A percentile compares a stretch with the other conserved stretches of the same genome.
phyloP scores from a whole-genome alignment of 2,113 vertebrate species.

The Petromus typicus region DNA sequence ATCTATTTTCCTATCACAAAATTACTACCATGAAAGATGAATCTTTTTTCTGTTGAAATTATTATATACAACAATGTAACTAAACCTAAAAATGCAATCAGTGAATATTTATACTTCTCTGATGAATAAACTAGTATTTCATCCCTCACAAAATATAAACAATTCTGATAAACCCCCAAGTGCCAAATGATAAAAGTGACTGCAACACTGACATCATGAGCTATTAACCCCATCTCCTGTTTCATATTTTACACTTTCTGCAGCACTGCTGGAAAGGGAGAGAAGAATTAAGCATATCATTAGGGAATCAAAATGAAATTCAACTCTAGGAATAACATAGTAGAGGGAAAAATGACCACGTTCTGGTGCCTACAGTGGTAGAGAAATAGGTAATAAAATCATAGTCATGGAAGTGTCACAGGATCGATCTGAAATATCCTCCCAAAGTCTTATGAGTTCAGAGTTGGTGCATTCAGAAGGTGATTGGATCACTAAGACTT shows the following conservation, averaged over 20 bases:
- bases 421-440: not conserved
- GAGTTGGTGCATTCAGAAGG: not conserved
- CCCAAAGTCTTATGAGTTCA: not conserved
- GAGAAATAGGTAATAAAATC: not conserved
- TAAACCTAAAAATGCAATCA: constrained; percentile 6
- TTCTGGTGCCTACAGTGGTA: not conserved
- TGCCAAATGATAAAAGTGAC: not conserved
- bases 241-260: constrained; percentile 1
- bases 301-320: constrained; percentile 8
- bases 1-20: constrained; percentile 31
- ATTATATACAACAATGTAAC: not conserved
- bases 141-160: not conserved
- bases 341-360: not conserved
- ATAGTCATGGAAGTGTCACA: not conserved
- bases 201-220: not conserved
- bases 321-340: not conserved
- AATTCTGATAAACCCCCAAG: constrained; percentile 29
- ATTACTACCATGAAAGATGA: constrained; percentile 18
- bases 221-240: not conserved
- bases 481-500: not conserved
- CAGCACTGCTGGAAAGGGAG: not conserved
- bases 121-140: not conserved
- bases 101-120: not conserved
- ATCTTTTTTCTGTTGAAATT: constrained; percentile 4
- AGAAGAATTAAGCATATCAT: not conserved